Evolutionary conservation across 2,797 vertebrate species (phyloP).

Genomic region (Loriculus beryllinus): DNA sequence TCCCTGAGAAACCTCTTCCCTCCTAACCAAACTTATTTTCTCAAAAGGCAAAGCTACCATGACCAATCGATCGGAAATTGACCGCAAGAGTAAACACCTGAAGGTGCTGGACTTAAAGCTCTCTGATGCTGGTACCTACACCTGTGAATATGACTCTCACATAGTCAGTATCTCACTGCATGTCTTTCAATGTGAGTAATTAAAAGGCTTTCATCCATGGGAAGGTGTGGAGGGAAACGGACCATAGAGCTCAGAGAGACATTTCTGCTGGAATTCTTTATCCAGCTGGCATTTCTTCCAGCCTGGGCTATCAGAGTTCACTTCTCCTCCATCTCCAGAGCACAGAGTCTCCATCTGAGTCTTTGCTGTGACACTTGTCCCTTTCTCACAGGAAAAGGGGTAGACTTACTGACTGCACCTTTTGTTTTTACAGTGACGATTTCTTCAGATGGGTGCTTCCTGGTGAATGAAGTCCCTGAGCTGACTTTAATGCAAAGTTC

Average conservation of each 20-base stretch:
- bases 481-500: conserved; percentile 48
- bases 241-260: neutral
- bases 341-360: neutral
- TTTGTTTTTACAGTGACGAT: conserved; percentile 49
- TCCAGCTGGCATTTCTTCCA: neutral
- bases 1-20: neutral
- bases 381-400: neutral
- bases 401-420: neutral
- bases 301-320: neutral
- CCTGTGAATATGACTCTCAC: neutral
- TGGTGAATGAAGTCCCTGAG: conserved; percentile 17
- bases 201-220: neutral
- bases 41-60: neutral
- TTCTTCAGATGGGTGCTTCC: neutral
- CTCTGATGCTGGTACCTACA: conserved; percentile 38
- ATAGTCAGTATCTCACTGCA: neutral
- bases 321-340: neutral
- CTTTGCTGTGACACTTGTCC: neutral
- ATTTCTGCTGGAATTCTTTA: neutral
- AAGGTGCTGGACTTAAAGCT: neutral
- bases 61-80: neutral
- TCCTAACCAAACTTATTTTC: neutral
- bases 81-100: neutral
- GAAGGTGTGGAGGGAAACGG: neutral
- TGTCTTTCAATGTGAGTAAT: conserved; percentile 64